These are phyloP conservation scores for Sphaeridia pumilis DNA, from an alignment of 2,888 invertebrate species.

Conservation along the genomic window DNA sequence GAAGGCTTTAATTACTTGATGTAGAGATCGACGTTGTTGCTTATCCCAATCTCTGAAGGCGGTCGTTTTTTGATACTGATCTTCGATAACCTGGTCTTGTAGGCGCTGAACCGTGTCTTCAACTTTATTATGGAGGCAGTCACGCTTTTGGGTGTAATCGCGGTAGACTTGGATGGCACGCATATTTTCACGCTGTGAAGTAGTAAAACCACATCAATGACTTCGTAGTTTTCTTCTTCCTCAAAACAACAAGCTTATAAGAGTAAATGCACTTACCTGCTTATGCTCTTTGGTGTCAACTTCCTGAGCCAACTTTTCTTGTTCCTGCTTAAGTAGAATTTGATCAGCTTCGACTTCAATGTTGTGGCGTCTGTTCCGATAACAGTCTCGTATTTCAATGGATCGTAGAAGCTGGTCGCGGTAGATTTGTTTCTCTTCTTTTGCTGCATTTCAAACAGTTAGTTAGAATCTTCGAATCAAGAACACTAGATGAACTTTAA, in stretches of 20 bases:
- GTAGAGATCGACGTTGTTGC: constrained; percentile 25
- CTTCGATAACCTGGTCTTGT: constrained; percentile 33
- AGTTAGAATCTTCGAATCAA: too few relatives aligned
- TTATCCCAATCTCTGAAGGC: constrained; percentile 24
- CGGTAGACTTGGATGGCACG: constrained; percentile 29
- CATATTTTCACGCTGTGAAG: constrained; percentile 14
- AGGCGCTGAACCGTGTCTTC: constrained; percentile 28
- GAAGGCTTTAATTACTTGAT: constrained; percentile 26
- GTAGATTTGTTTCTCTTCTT: constrained; percentile 20
- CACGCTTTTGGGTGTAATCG: constrained; percentile 29
- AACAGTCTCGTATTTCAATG: background rate
- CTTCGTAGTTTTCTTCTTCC: too few relatives aligned
- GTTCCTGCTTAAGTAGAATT: constrained; percentile 24
- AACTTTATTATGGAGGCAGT: constrained; percentile 22
- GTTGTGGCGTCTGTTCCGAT: constrained; percentile 18
- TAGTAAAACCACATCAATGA: too few relatives aligned
- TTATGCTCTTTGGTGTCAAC: constrained; percentile 10
- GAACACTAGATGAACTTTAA: too few relatives aligned
- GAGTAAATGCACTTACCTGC: constrained; percentile 15
- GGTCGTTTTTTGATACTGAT: constrained; percentile 28
- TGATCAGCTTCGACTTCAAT: constrained; percentile 30
- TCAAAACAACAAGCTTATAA: too few relatives aligned
- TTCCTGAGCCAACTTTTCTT: constrained; percentile 10
- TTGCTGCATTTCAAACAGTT: background rate
- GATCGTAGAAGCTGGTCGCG: too few relatives aligned